Base-by-base conservation (phyloP, 1,140 invertebrate species). In the Lepidurus apus region DNA sequence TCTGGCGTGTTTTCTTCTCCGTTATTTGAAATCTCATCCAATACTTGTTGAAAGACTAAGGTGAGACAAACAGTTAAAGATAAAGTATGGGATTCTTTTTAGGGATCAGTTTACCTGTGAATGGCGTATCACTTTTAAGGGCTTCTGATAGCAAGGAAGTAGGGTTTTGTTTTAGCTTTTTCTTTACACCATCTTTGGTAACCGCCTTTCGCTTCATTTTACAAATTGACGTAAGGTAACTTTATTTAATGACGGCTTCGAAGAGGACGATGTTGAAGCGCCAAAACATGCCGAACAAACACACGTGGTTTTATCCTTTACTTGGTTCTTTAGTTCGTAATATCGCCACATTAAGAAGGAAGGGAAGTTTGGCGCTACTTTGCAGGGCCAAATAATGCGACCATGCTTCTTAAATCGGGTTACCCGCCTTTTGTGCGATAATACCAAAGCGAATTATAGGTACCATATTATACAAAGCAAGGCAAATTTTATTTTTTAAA, bases 141-240 rank as follows among this genome's bases (percentile, higher is more conserved):
- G 73, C 78, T 10, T 74, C 74, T 44, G 42, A 45, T 3, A 79
- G 26, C 24, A 26, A 75, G 26, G 73, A 79, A 1, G 73, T 10
- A 45, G 24, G 13, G 24, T 77, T 47, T n/a, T 77, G n/a, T 47
- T 77, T 77, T 77, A 43, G 13, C 24, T 77, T 77, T 44, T 77
- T 77, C 43, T 47, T 77, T 10, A 42, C 75, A 77, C 24, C 47
- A 21, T 77, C 75, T 42, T 43, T 45, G 24, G 11, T 4, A n/a
- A 34, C 0, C 4, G 34, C 43, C 13, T 77, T 47, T 8, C 43
- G 47, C 43, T 77, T 77, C 43, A 65, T 65, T 65, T 65, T 65
- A 17, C 17, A 0, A 65, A 7, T 34, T 34, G 34, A 34, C 2
- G 34, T 34, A 34, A 34, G 34, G 34, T 34, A 34, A 17, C 21